phyloP scores from a whole-genome alignment of 2,113 vertebrate genomes.

The Globicephala melas region DNA sequence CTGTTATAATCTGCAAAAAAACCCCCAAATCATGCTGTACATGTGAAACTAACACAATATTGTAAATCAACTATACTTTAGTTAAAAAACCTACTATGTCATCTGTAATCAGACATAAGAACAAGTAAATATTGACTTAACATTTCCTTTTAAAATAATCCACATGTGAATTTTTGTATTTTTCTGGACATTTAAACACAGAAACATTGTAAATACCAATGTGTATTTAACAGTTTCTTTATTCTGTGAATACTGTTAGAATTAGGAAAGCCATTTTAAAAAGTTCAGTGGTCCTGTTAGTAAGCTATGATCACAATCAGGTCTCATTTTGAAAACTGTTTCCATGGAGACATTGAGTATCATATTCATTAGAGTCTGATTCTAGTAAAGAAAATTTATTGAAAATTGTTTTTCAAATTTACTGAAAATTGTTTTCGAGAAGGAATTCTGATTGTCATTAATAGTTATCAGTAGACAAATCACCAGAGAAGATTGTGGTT shows the following conservation, averaged over 20 bases:
- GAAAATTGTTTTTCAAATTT: conserved; percentile 26
- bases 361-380: conserved; percentile 61
- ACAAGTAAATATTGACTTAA: not conserved
- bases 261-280: not conserved
- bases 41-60: not conserved
- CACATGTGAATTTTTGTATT: not conserved
- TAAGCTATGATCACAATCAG: conserved; percentile 43
- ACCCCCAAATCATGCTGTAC: not conserved
- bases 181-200: not conserved
- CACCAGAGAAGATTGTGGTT: not conserved
- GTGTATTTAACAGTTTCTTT: not conserved
- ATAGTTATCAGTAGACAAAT: not conserved
- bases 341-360: conserved; percentile 55
- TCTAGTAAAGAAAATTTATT: conserved; percentile 23
- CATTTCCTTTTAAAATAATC: not conserved
- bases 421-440: conserved; percentile 25
- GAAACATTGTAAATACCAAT: not conserved
- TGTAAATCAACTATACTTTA: not conserved
- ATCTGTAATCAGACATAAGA: not conserved
- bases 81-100: not conserved
- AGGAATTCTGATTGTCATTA: not conserved
- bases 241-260: not conserved
- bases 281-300: conserved; percentile 12
- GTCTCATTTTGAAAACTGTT: conserved; percentile 68
- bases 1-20: not conserved